phyloP scores from a whole-genome alignment of 1,140 invertebrate genomes.

The Magallana ariakensis region DNA sequence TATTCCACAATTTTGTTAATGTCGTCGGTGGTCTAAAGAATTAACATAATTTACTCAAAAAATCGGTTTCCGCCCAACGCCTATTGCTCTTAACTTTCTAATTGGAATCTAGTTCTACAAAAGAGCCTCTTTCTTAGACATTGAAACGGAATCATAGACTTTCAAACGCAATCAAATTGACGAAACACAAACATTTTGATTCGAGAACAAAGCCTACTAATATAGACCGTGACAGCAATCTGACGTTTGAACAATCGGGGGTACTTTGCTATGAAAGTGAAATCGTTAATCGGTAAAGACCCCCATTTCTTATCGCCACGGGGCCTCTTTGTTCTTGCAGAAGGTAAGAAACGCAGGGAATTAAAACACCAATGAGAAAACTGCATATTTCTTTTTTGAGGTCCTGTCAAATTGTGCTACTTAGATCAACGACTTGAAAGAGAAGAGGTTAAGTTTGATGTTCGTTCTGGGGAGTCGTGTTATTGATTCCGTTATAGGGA shows the following conservation, averaged over 20 bases:
- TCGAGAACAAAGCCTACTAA: constrained; percentile 4
- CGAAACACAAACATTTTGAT: constrained; percentile 38
- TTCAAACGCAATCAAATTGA: constrained; percentile 38
- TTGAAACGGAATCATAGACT: constrained; percentile 33
- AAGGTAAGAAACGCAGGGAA: constrained; percentile 33
- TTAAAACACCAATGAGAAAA: constrained; percentile 32
- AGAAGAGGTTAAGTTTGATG: constrained; percentile 33
- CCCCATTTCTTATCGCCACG: constrained; percentile 10
- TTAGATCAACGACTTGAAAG: constrained; percentile 33
- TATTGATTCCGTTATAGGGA: background rate
- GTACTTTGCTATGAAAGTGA: constrained; percentile 31
- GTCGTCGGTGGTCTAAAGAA: constrained; percentile 11
- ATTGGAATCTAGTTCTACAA: constrained; percentile 17
- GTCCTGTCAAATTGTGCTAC: constrained; percentile 8
- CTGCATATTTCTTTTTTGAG: constrained; percentile 10
- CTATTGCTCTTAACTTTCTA: constrained; percentile 32
- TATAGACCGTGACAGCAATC: constrained; percentile 30
- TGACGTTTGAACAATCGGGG: constrained; percentile 35
- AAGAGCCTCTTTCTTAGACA: constrained; percentile 9
- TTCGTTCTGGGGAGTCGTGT: background rate
- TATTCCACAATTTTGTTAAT: background rate
- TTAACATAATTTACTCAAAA: constrained; percentile 30
- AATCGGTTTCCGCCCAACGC: constrained; percentile 2
- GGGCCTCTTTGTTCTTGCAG: constrained; percentile 20
- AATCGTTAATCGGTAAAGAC: constrained; percentile 36